A percentile compares a stretch with the other conserved stretches of the same genome.
Conservation (phyloP, 1,140 invertebrate species). For the Amphibalanus amphitrite region DNA sequence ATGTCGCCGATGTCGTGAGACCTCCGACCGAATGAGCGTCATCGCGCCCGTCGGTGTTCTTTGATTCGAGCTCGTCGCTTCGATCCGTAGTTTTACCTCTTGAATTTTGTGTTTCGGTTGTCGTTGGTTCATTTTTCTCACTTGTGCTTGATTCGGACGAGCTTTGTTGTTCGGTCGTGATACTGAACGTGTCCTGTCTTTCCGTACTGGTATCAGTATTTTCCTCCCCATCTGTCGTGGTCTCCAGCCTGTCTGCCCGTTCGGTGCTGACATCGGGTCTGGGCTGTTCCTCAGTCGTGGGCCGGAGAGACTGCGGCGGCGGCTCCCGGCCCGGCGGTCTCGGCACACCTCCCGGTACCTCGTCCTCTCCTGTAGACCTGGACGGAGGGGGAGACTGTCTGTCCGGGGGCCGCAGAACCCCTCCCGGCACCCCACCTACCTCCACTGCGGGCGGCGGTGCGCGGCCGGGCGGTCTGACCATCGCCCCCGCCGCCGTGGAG, state of each 20-base stretch:
- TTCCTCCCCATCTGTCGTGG: background rate
- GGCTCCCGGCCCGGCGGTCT: too few relatives aligned
- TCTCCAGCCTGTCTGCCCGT: background rate
- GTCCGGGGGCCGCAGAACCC: background rate
- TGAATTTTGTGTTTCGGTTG: background rate
- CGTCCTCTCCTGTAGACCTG: background rate
- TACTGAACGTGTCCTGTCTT: background rate
- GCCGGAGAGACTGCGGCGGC: too few relatives aligned
- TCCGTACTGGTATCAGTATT: background rate
- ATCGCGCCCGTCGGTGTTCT: too few relatives aligned
- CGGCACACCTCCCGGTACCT: background rate
- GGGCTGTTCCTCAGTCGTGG: background rate
- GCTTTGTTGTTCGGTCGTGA: too few relatives aligned
- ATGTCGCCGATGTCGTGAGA: background rate
- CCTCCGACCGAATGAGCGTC: too few relatives aligned
- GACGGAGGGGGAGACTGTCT: too few relatives aligned
- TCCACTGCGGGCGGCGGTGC: too few relatives aligned
- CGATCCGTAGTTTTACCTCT: too few relatives aligned
- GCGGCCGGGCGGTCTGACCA: too few relatives aligned
- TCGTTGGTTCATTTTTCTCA: background rate
- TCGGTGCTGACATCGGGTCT: background rate
- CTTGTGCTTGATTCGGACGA: background rate
- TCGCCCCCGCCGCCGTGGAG: too few relatives aligned
- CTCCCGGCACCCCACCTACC: too few relatives aligned
- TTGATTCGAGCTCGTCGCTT: background rate